Base-by-base conservation (phyloP, 2,888 invertebrate genomes). In the Gymnoscelis rufifasciata region DNA sequence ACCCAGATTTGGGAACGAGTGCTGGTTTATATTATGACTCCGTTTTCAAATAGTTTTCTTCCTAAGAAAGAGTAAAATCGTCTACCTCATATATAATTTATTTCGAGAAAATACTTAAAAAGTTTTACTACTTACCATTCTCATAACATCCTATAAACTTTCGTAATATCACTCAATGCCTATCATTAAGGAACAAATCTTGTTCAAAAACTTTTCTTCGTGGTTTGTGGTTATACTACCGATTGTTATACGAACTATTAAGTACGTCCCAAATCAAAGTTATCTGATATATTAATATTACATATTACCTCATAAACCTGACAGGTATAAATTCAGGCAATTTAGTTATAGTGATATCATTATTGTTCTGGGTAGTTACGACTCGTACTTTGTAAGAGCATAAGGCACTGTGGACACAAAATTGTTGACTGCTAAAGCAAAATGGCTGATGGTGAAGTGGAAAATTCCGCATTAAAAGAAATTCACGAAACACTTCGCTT, bases 401-500 rank as follows among this genome's bases (percentile, higher is more conserved):
- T 6, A 3, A 6, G 7, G 2, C 3, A 6, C 7, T 6, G 3
- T 2, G 26, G 3, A 8, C 26, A 26, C 3, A 19, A 3, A 19
- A 19, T 19, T 19, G 19, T 19, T 19, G 2, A 19, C 2, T 19
- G 2, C 5, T 19, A 19, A n/a, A n/a, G 46, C 27, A 48, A 50
- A 6, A 54, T 58, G 56, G 12, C 43, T 24, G 46, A 39, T 7
- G 19, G 15, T n/a, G 40, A 56, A 8, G 19, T 5, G 2, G 46
- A 39, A 51, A 12, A 1, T 10, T 41, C 52, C 3, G 68, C 74
- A n/a, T 55, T 42, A 7, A 57, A 58, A 26, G 79, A 81, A 60
- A 76, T 80, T 33, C 54, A 62, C 13, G 62, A 64, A 31, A 74
- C 78, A 0, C 56, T 82, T 26, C 59, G 53, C 7, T 57, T 73